Base-by-base conservation (phyloP, 2,113 vertebrate genomes). In the Sprattus sprattus region DNA sequence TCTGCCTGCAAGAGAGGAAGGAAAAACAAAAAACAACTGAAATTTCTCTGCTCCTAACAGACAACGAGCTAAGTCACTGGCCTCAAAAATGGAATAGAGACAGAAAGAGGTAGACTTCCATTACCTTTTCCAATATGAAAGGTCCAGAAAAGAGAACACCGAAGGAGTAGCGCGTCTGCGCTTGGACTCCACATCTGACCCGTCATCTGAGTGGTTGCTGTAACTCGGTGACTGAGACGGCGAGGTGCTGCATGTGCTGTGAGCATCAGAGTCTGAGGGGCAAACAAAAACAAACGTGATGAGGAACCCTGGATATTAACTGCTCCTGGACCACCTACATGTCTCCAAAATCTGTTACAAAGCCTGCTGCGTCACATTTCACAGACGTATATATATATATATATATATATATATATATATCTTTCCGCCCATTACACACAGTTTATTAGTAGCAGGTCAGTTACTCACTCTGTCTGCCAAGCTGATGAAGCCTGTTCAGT, bases 91-190 rank as follows among this genome's bases (percentile, higher is more conserved):
- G 39, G 39, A 39, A 39, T 39, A 1, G 39, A 39, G 47, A 10
- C 47, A 10, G 39, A 54, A 0, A 15, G 16, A 18, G 50, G 50
- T 54, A 15, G 50, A 54, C 10, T 25, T 71, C 28, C 67, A 7
- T 64, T 88, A 93, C 95, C 95, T 94, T 90, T 96, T 96, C 95
- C 95, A 96, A 89, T 96, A 96, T 1, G 94, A 95, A 22, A 94
- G 94, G 87, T 96, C 95, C 85, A 96, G 88, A 88, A 95, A 96
- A 3, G 95, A 95, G 89, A 96, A 95, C 81, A 91, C 92, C 2
- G 95, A 92, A 0, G 94, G 92, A 46, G 92, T 87, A 0, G 95
- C 89, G 28, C 94, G 94, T 52, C 94, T 93, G 60, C 94, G 94
- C 82, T 95, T 95, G 86, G 95, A 93, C 89, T 96, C 95, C 0